Conservation (phyloP, 2,113 vertebrate genomes). For the Eolophus roseicapilla region DNA sequence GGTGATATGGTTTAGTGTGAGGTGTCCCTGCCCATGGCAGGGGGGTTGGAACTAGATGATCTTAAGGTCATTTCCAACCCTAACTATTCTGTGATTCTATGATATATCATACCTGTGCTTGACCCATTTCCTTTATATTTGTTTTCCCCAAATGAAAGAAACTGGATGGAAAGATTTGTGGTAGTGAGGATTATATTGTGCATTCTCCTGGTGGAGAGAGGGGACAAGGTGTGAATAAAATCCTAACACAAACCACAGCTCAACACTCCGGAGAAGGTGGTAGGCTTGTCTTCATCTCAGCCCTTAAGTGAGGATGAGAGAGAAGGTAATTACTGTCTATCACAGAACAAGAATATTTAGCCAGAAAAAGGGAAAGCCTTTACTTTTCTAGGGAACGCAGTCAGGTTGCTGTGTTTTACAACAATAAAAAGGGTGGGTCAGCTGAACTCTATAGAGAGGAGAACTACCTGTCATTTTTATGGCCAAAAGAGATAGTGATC, state of each 20-base stretch:
- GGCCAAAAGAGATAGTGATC: not conserved
- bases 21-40: too few species aligned
- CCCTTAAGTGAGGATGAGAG: not conserved
- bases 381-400: not conserved
- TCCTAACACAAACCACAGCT: not conserved
- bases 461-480: not conserved
- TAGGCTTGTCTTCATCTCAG: not conserved
- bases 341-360: not conserved
- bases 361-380: not conserved
- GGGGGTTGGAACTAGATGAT: too few species aligned
- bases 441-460: not conserved
- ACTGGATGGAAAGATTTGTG: not conserved
- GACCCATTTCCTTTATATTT: not conserved
- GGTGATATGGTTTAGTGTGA: too few species aligned
- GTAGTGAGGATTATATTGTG: not conserved
- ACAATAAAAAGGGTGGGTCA: not conserved
- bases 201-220: not conserved
- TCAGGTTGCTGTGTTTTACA: not conserved
- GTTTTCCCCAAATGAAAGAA: not conserved
- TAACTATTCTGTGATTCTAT: too few species aligned
- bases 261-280: not conserved
- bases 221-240: not conserved
- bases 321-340: not conserved
- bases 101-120: fast-evolving
- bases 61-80: too few species aligned